Conservation (phyloP, 2,797 vertebrate genomes). For the Crocodylus rhombifer region DNA sequence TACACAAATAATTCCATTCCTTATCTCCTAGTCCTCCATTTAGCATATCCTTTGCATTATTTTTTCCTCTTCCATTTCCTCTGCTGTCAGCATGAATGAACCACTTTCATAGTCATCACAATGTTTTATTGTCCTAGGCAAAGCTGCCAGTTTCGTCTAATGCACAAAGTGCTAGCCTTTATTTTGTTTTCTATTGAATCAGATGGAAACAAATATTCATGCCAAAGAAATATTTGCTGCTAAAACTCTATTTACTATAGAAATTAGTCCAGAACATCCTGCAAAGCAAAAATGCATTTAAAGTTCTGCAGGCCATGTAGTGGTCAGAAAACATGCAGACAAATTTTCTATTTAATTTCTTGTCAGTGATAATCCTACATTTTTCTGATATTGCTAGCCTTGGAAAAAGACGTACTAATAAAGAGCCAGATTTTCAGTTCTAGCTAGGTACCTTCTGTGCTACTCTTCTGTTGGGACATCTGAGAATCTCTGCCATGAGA, state of each 20-base stretch:
- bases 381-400: background rate
- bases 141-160: background rate
- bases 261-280: background rate
- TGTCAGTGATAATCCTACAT: background rate
- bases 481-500: background rate
- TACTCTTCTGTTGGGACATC: background rate
- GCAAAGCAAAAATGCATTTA: fast-evolving
- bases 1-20: background rate
- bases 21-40: background rate
- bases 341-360: background rate
- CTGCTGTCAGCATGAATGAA: conserved; percentile 32
- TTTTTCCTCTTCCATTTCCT: background rate
- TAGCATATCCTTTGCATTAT: background rate
- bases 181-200: background rate
- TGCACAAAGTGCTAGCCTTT: background rate
- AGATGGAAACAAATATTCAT: background rate
- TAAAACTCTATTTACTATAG: background rate
- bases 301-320: background rate
- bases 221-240: background rate
- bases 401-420: background rate
- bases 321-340: fast-evolving
- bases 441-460: background rate
- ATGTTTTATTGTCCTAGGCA: conserved; percentile 14
- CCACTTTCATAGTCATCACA: conserved; percentile 29
- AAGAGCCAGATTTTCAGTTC: background rate